Evolutionary conservation across 2,113 vertebrate genomes (phyloP), one percentile per base, ranked within the genome.

Genomic region (Spea bombifrons): DNA sequence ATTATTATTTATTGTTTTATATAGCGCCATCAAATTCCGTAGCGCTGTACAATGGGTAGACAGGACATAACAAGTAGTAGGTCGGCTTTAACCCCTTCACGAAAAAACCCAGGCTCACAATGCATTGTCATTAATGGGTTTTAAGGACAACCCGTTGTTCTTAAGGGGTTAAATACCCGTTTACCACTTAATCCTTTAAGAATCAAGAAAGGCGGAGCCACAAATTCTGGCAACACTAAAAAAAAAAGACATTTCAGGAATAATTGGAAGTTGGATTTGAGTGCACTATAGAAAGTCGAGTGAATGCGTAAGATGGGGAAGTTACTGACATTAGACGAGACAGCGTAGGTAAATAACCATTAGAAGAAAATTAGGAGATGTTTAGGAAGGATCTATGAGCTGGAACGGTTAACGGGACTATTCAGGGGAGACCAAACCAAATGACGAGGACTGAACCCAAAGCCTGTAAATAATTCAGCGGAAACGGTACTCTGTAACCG

Each of bases 351-450:
- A 84, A 83, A 68, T 59, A 75, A 7, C 17, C 70, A 49, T 52
- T 64, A 63, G 71, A 80, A 45, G 8, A 67, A 82, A 13, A 30
- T 57, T 67, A 77, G 4, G 46, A 82, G 82, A 8, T 68, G 55
- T 76, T 83, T 82, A 70, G 59, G 80, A 83, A 70, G 12, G 10
- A 43, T 86, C 9, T 67, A 66, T 10, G 17, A 81, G 30, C 52
- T 59, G 13, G 5, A 83, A 81, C 0, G 0, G 2, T 7, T 0
- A 81, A 76, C 0, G 12, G 16, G 7, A 81, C 82, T 71, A 79
- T 70, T 75, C 75, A 75, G 68, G 76, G 76, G 67, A 81, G 72
- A 5, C 8, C 77, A 12, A 52, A 0, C 46, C 63, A 64, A 4
- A 55, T 65, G 71, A 81, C 7, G 6, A 5, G 3, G 30, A 10